Percentiles rank a stretch among this genome's conserved stretches.
Conservation (phyloP, 2,113 vertebrate species). For the Lethenteron camtschaticum region DNA sequence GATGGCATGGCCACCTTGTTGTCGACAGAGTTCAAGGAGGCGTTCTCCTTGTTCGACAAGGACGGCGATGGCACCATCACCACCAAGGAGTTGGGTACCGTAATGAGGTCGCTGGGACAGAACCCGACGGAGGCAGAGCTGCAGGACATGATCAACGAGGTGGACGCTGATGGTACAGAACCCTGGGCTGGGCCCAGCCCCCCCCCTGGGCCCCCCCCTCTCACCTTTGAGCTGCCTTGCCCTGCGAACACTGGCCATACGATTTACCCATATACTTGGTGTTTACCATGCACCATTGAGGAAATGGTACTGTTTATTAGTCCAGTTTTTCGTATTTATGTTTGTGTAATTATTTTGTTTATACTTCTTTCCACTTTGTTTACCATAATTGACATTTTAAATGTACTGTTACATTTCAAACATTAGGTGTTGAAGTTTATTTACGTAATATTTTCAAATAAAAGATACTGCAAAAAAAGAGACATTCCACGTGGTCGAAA, state of each 20-base stretch:
- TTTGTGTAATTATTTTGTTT: background rate
- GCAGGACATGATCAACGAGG: constrained; percentile 99
- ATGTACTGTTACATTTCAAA: too few species aligned
- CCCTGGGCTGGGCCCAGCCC: too few species aligned
- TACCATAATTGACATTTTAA: background rate
- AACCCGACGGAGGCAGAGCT: constrained; percentile 95
- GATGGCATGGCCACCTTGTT: background rate
- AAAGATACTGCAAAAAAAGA: too few species aligned
- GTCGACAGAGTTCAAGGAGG: constrained; percentile 95
- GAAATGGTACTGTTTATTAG: background rate
- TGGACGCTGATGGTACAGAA: constrained; percentile 70
- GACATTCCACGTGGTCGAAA: too few species aligned
- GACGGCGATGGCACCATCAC: constrained; percentile 98
- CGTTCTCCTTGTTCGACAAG: constrained; percentile 98
- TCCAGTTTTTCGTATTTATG: constrained; percentile 1
- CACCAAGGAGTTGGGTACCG: constrained; percentile 95
- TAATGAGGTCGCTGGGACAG: constrained; percentile 94
- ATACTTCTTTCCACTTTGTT: background rate
- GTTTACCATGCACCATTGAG: too few species aligned
- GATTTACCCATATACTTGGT: too few species aligned
- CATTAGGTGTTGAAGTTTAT: too few species aligned
- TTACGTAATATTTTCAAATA: too few species aligned
- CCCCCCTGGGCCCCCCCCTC: too few species aligned
- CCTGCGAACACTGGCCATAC: too few species aligned
- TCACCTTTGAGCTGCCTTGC: too few species aligned